Evolutionary conservation across 2,113 vertebrate species (phyloP).

Genomic region (Pangasianodon hypophthalmus): DNA sequence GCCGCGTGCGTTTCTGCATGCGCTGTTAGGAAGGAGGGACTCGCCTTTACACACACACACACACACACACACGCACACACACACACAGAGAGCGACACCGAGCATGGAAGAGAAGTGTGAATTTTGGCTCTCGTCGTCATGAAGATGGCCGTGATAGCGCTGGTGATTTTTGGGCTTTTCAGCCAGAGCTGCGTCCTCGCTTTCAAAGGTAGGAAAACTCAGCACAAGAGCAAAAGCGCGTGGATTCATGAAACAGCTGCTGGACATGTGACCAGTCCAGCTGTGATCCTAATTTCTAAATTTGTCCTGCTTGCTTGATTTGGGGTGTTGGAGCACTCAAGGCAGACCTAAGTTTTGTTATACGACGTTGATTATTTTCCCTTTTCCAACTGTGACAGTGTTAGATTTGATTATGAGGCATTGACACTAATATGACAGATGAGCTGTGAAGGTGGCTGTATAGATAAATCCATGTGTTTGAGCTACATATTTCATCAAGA

Average conservation of each 20-base stretch:
- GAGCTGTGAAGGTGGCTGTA: neutral
- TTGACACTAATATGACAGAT: neutral
- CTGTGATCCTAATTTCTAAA: neutral
- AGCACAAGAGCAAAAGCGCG: slow-evolving; percentile 53
- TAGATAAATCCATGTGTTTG: neutral
- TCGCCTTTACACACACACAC: neutral
- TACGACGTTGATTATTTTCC: neutral
- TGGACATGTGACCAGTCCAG: slow-evolving; percentile 53
- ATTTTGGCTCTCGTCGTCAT: slow-evolving; percentile 26
- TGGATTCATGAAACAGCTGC: slow-evolving; percentile 25
- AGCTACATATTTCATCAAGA: neutral
- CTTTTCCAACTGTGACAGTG: neutral
- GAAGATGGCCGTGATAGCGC: slow-evolving; percentile 13
- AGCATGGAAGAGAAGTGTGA: slow-evolving; percentile 37
- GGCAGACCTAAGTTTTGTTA: neutral
- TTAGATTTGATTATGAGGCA: neutral
- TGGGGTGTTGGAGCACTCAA: neutral
- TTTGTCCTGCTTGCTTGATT: neutral
- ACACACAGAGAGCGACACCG: neutral
- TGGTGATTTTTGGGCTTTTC: slow-evolving; percentile 28
- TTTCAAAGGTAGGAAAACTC: slow-evolving; percentile 29
- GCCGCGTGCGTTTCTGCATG: slow-evolving; percentile 6
- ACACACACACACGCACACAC: neutral
- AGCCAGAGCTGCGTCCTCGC: slow-evolving; percentile 18
- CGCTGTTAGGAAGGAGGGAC: slow-evolving; percentile 23